Percentiles rank a stretch among this genome's conserved stretches.
Conservation (phyloP, 2,113 vertebrate species). For the Bos taurus region ARS-UCD2.0 NC_037333.1:6537501-6538000, state of each 20-base stretch:
- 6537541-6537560: neutral
- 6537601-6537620: neutral
- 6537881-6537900: neutral
- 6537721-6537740: neutral
- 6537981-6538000: neutral
- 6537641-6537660: neutral
- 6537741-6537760: neutral
- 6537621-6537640: neutral
- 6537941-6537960: neutral
- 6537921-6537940: neutral
- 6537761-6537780: neutral
- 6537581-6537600: neutral
- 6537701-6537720: neutral
- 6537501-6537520: neutral
- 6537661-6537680: neutral
- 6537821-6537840: neutral
- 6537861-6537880: neutral
- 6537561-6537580: neutral
- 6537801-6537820: neutral
- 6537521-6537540: neutral
- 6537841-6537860: neutral
- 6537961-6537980: neutral
- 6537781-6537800: neutral
- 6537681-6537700: neutral
- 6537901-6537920: neutral